These are phyloP conservation scores for Struthio camelus DNA, from an alignment of 2,113 vertebrate species.

Conservation along the genomic window DNA sequence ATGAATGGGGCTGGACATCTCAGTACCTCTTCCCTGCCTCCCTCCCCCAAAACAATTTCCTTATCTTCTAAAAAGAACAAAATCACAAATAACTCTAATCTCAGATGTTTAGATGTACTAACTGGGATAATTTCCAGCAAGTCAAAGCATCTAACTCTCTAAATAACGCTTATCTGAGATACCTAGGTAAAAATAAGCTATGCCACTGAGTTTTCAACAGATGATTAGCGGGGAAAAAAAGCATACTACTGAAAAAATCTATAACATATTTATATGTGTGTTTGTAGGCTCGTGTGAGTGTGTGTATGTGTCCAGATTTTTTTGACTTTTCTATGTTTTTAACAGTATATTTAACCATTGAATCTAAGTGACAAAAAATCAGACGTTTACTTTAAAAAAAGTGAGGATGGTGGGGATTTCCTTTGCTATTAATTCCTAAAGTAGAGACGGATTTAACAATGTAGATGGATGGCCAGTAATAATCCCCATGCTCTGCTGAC, in stretches of 20 bases:
- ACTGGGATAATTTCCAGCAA: background rate
- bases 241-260: rapidly evolving
- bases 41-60: background rate
- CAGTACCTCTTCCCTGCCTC: too few relatives aligned
- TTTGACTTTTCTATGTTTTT: background rate
- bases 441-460: background rate
- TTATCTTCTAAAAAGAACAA: background rate
- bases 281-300: too few relatives aligned
- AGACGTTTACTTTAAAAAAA: background rate
- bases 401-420: too few relatives aligned
- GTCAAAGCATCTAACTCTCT: background rate
- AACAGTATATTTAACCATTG: rapidly evolving
- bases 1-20: background rate
- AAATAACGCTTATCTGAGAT: background rate
- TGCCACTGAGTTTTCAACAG: too few relatives aligned
- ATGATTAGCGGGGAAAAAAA: background rate
- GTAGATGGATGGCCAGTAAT: rapidly evolving
- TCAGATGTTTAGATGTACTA: background rate
- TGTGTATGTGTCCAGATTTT: background rate
- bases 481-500: background rate
- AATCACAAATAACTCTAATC: background rate
- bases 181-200: too few relatives aligned
- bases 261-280: too few relatives aligned
- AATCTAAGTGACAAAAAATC: background rate
- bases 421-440: background rate